Conservation (phyloP, 1,140 invertebrate genomes). For the Drosophila chauvacae region DNA sequence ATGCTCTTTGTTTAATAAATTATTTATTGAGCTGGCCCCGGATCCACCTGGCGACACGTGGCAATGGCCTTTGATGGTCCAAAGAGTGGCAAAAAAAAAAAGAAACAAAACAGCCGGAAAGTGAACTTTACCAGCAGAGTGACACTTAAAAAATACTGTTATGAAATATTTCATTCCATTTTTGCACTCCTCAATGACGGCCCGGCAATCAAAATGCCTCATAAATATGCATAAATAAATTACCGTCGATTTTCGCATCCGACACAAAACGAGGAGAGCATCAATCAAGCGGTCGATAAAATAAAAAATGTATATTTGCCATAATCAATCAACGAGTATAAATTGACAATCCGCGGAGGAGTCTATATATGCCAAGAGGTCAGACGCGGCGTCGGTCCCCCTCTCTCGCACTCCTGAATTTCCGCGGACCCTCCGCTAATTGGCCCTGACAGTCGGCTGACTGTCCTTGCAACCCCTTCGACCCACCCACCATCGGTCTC, state of each 20-base stretch:
- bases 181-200: constrained; percentile 14
- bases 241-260: constrained; percentile 24
- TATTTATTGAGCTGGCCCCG: constrained; percentile 56
- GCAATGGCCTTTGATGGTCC: constrained; percentile 49
- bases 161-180: constrained; percentile 16
- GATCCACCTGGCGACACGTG: constrained; percentile 34
- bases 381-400: constrained; percentile 12
- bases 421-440: constrained; percentile 29
- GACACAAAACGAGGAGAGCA: constrained; percentile 22
- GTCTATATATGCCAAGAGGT: constrained; percentile 41
- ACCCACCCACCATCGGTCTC: constrained; percentile 3
- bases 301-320: constrained; percentile 48
- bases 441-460: constrained; percentile 31
- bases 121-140: constrained; percentile 10
- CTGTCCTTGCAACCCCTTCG: constrained; percentile 15
- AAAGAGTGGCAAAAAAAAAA: not conserved
- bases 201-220: constrained; percentile 24
- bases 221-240: constrained; percentile 58
- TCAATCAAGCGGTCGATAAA: constrained; percentile 44
- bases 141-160: constrained; percentile 18
- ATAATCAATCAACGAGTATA: constrained; percentile 51
- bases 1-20: constrained; percentile 79
- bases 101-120: not conserved
- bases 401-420: not conserved
- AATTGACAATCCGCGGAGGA: constrained; percentile 40